Base-by-base conservation (phyloP, 2,888 invertebrate species). In the Frankliniella fusca region DNA sequence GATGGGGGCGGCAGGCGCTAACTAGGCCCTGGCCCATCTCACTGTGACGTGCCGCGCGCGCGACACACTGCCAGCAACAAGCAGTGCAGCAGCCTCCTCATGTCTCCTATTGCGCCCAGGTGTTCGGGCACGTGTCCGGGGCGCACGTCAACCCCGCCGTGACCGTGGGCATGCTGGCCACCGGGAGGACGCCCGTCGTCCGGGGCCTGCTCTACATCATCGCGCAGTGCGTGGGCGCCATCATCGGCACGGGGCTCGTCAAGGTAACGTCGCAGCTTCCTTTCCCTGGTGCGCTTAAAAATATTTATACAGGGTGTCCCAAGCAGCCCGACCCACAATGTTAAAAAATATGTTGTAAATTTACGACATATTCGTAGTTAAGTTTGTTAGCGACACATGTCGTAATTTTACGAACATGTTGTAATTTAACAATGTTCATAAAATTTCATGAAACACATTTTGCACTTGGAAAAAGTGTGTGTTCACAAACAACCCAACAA, bases 91-190 rank as follows among this genome's bases (percentile, higher is more conserved):
- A 54, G 15, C 54, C 15, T 54, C n/a, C n/a, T n/a, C n/a, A n/a
- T n/a, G n/a, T 38, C 38, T 5, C 5, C 5, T 38, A 38, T 83
- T 84, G 85, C 81, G 90, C 88, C 0, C 89, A 95, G 95, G 91
- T 93, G 81, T 91, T 96, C 85, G 96, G 95, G 7, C 95, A 96
- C 88, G 91, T 96, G 82, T 96, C 96, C 83, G 97, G 97, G 3
- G 96, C 95, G 15, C 97, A 97, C 88, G 90, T 97, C 84, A 98
- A 98, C 90, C 97, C 97, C 1, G 97, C 97, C 0, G 96, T 98
- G 79, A 97, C 97, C 8, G 88, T 91, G 27, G 96, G 94, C 1
- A 91, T 97, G 89, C 89, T 95, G 82, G 92, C 93, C 18, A 92
- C 94, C 12, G 95, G 97, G 12, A 93, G 94, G 86, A 93, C 96